Evolutionary conservation across 2,113 vertebrate species (phyloP).

Genomic region (Alosa alosa): DNA sequence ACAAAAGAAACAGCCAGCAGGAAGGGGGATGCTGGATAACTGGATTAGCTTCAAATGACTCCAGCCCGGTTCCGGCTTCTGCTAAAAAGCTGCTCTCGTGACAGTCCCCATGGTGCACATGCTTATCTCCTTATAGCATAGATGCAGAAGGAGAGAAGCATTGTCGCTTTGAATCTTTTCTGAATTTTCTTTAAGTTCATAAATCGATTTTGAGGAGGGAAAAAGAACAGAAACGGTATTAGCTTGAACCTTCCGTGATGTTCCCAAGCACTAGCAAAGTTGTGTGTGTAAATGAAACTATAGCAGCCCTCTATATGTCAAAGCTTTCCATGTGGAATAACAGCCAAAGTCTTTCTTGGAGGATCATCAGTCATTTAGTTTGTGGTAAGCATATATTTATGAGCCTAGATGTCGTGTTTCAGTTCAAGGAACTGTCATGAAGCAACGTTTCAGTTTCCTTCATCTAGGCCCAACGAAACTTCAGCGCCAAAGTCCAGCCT

Average conservation of each 20-base stretch:
- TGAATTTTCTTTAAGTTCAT: background rate
- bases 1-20: conserved; percentile 32
- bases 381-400: background rate
- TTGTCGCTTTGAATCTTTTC: conserved; percentile 23
- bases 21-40: conserved; percentile 62
- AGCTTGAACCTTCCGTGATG: background rate
- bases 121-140: background rate
- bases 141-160: background rate
- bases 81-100: conserved; percentile 45
- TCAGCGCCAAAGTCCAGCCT: conserved; percentile 16
- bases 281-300: background rate
- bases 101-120: conserved; percentile 25
- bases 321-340: background rate
- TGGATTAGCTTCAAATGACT: conserved; percentile 59
- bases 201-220: background rate
- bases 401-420: background rate
- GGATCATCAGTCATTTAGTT: conserved; percentile 27
- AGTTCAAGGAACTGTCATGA: background rate
- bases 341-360: background rate
- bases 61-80: conserved; percentile 55
- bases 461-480: background rate
- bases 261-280: background rate
- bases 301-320: background rate
- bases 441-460: background rate
- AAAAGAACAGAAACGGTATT: background rate